These are phyloP conservation scores for Ctenomys sociabilis DNA, from an alignment of 2,113 vertebrate species.

Conservation along the genomic window DNA sequence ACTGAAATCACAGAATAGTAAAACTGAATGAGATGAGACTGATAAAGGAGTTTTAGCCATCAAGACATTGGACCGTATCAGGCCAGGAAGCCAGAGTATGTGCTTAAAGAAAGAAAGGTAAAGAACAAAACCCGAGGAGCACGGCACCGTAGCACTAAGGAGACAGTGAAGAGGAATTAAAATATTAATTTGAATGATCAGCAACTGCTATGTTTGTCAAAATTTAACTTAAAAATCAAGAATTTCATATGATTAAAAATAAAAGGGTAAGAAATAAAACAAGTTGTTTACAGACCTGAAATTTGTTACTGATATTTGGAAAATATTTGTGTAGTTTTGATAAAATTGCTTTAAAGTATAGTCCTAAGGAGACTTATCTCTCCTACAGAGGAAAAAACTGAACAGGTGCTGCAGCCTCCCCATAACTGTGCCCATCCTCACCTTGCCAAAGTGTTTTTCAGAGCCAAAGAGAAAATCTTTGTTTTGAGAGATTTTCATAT, in stretches of 20 bases:
- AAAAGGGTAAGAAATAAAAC: not conserved
- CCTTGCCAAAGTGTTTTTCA: not conserved
- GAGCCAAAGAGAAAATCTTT: not conserved
- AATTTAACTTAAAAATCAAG: not conserved
- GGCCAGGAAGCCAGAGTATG: not conserved
- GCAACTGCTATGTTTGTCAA: not conserved
- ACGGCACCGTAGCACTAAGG: not conserved
- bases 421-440: not conserved
- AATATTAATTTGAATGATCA: not conserved
- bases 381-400: not conserved
- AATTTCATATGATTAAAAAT: not conserved
- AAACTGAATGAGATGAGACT: not conserved
- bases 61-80: not conserved
- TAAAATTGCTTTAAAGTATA: not conserved
- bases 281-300: not conserved
- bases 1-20: not conserved
- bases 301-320: not conserved
- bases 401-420: not conserved
- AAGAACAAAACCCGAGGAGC: not conserved
- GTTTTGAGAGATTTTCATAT: not conserved
- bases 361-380: not conserved
- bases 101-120: not conserved
- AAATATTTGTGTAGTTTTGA: not conserved
- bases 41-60: not conserved
- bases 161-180: not conserved